Conservation (phyloP, 2,113 vertebrate genomes). For the Eonycteris spelaea region DNA sequence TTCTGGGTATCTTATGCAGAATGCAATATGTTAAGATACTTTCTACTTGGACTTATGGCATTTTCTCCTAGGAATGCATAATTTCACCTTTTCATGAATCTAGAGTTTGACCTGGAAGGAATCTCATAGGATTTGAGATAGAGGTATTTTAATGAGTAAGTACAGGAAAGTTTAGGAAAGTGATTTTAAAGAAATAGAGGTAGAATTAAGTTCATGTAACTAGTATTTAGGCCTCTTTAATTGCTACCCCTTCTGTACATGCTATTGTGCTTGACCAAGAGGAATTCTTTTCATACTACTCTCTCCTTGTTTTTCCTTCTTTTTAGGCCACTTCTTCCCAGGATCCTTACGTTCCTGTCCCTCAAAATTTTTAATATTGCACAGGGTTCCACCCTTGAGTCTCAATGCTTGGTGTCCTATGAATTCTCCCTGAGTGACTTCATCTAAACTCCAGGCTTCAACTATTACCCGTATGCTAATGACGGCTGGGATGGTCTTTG, state of each 20-base stretch:
- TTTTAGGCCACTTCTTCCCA: not conserved
- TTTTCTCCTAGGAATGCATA: constrained; percentile 37
- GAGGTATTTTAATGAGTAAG: constrained; percentile 17
- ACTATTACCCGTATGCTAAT: not conserved
- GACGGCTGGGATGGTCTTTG: not conserved
- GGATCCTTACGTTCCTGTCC: not conserved
- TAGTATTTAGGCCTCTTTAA: not conserved
- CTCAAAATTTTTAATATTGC: not conserved
- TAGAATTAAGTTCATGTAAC: not conserved
- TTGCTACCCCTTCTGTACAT: not conserved
- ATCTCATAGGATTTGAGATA: constrained; percentile 25
- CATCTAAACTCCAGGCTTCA: not conserved
- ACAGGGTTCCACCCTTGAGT: not conserved
- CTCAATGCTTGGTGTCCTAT: not conserved
- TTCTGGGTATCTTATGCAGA: constrained; percentile 16
- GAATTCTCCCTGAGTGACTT: not conserved
- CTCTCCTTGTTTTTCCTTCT: not conserved
- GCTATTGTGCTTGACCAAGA: not conserved
- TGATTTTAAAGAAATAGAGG: constrained; percentile 2
- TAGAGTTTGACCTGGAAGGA: not conserved
- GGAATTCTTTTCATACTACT: not conserved
- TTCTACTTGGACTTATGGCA: not conserved
- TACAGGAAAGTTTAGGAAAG: not conserved
- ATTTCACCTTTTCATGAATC: constrained; percentile 33
- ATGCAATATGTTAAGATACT: constrained; percentile 9